phyloP scores from a whole-genome alignment of 2,113 vertebrate genomes.

The Aldabrachelys gigantea region DNA sequence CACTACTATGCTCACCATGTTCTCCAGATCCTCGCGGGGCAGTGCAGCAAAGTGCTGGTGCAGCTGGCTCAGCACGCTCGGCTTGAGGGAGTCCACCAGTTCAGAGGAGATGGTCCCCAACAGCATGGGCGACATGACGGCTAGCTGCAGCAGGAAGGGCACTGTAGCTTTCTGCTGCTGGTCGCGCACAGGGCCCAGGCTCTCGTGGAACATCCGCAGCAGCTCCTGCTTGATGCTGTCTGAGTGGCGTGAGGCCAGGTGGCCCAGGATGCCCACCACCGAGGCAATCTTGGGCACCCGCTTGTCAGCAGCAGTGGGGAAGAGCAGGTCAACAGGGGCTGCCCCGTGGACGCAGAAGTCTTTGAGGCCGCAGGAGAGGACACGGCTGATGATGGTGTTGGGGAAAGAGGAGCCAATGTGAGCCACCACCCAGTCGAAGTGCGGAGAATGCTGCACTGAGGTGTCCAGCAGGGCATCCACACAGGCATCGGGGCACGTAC shows the following conservation, averaged over 20 bases:
- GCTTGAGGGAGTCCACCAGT: slow-evolving; percentile 89
- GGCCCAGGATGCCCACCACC: slow-evolving; percentile 93
- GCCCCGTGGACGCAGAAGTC: slow-evolving; percentile 89
- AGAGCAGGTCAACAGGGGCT: slow-evolving; percentile 58
- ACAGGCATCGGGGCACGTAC: slow-evolving; percentile 92
- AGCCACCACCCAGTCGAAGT: slow-evolving; percentile 98
- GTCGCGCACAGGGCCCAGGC: slow-evolving; percentile 79
- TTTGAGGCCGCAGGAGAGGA: slow-evolving; percentile 93
- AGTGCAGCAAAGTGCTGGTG: slow-evolving; percentile 86
- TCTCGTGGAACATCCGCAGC: slow-evolving; percentile 93
- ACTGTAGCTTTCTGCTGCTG: slow-evolving; percentile 86
- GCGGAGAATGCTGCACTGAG: slow-evolving; percentile 93
- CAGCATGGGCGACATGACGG: slow-evolving; percentile 89
- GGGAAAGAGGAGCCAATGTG: slow-evolving; percentile 97
- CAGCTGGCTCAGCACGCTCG: slow-evolving; percentile 88
- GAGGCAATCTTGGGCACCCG: slow-evolving; percentile 93
- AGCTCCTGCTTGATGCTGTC: slow-evolving; percentile 93
- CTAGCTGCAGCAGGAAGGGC: slow-evolving; percentile 92
- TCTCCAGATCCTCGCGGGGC: slow-evolving; percentile 90
- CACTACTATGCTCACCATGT: slow-evolving; percentile 87
- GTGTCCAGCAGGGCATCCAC: slow-evolving; percentile 94
- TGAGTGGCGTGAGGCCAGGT: slow-evolving; percentile 89
- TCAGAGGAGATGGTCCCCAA: slow-evolving; percentile 88
- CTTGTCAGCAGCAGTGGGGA: slow-evolving; percentile 76
- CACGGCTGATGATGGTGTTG: slow-evolving; percentile 92